These are phyloP conservation scores for Menidia beryllina DNA, from an alignment of 2,113 vertebrate species.

Conservation along the genomic window DNA sequence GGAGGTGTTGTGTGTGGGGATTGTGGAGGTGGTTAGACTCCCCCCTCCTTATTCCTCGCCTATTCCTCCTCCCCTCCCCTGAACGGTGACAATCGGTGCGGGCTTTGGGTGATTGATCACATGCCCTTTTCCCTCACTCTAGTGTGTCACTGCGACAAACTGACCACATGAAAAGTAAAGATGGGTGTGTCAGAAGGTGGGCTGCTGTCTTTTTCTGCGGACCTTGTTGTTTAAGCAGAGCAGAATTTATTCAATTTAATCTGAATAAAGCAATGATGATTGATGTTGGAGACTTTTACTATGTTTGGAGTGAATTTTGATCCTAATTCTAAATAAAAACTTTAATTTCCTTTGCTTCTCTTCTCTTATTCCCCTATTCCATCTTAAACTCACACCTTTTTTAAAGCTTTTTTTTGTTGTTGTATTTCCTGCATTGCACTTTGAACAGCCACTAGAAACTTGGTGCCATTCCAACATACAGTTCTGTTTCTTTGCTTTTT, in stretches of 20 bases:
- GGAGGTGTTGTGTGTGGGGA: conserved; percentile 12
- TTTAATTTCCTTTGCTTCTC: neutral
- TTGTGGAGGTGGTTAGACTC: conserved; percentile 14
- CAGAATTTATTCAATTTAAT: conserved; percentile 8
- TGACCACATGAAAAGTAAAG: conserved; percentile 5
- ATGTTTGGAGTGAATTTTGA: too few relatives aligned
- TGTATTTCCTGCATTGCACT: neutral
- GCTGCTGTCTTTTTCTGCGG: conserved; percentile 48
- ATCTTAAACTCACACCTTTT: too few relatives aligned
- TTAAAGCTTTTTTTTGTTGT: too few relatives aligned
- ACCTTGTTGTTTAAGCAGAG: conserved; percentile 27
- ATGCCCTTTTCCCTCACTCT: conserved; percentile 23
- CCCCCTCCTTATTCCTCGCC: neutral
- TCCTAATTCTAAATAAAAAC: neutral
- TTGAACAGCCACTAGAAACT: conserved; percentile 12
- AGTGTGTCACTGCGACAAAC: conserved; percentile 27
- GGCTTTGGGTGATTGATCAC: conserved; percentile 62
- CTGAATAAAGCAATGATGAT: too few relatives aligned
- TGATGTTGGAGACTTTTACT: too few relatives aligned
- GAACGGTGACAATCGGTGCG: conserved; percentile 51
- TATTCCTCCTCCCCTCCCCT: neutral
- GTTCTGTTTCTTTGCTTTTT: too few relatives aligned
- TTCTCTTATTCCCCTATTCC: neutral
- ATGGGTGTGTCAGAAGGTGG: conserved; percentile 49
- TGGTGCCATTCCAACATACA: conserved; percentile 26